Conservation (phyloP, 2,113 vertebrate species). For the Corydoras maculifer region DNA sequence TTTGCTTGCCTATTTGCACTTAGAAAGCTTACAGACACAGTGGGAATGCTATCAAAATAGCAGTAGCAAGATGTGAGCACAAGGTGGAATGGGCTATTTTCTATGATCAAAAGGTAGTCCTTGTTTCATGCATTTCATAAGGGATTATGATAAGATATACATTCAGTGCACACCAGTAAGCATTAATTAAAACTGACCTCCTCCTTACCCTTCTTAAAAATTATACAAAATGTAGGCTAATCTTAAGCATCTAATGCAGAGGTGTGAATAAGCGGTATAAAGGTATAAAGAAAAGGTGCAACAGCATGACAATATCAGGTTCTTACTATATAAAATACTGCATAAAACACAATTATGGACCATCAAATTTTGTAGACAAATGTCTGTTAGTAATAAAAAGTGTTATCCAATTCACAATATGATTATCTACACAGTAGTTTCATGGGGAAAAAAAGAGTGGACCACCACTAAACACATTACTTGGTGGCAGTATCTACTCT, state of each 20-base stretch:
- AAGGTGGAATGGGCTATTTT: neutral
- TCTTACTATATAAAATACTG: no score
- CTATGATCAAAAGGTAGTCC: neutral
- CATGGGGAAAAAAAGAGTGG: no score
- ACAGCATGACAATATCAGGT: neutral
- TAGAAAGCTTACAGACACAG: neutral
- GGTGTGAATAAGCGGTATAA: neutral
- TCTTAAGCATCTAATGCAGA: neutral
- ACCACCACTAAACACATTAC: no score
- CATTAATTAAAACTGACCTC: slow-evolving; percentile 5
- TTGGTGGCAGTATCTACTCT: no score
- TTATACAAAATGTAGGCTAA: neutral
- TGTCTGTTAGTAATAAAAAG: no score
- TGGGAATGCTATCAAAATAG: neutral
- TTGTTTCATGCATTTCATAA: neutral
- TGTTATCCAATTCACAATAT: no score
- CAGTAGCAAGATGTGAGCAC: neutral
- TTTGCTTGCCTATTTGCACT: neutral
- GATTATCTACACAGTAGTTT: no score
- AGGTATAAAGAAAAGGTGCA: neutral
- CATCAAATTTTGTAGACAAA: no score
- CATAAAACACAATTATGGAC: no score
- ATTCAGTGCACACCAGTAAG: neutral
- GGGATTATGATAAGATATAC: neutral
- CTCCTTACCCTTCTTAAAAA: neutral